Evolutionary conservation across 2,797 vertebrate species (phyloP).

Genomic region (Hippocampus kuda): DNA sequence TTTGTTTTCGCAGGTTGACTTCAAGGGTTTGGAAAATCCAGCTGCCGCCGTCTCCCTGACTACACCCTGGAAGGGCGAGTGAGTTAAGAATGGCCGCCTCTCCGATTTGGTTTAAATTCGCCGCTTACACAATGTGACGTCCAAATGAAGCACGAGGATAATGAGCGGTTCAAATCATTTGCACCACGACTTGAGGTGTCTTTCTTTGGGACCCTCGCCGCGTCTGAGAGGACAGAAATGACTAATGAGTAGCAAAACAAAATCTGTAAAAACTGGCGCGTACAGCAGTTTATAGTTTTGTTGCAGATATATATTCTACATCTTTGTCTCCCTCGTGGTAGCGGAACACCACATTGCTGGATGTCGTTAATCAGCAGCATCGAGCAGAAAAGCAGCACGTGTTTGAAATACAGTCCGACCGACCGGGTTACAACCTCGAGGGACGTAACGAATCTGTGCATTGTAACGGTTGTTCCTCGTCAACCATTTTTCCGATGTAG

Average conservation of each 20-base stretch:
- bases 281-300: neutral
- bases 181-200: neutral
- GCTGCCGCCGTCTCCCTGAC: slow-evolving; percentile 10
- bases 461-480: no score
- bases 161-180: slow-evolving; percentile 2
- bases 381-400: neutral
- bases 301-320: neutral
- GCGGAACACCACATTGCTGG: neutral
- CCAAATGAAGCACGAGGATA: slow-evolving; percentile 1
- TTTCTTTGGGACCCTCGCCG: slow-evolving; percentile 3
- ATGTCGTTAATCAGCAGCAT: neutral
- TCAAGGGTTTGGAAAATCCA: slow-evolving; percentile 14
- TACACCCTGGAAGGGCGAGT: slow-evolving; percentile 44
- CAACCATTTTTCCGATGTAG: no score
- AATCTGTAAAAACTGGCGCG: neutral
- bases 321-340: neutral
- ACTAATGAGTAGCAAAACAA: slow-evolving; percentile 7
- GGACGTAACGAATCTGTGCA: no score
- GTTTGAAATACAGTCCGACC: neutral
- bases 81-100: slow-evolving; percentile 8
- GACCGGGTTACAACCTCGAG: no score
- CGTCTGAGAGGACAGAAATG: neutral
- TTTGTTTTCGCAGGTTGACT: slow-evolving; percentile 11
- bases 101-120: neutral
- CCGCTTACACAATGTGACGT: neutral